Conservation (phyloP, 2,113 vertebrate species). For the Odontophorus gujanensis region DNA sequence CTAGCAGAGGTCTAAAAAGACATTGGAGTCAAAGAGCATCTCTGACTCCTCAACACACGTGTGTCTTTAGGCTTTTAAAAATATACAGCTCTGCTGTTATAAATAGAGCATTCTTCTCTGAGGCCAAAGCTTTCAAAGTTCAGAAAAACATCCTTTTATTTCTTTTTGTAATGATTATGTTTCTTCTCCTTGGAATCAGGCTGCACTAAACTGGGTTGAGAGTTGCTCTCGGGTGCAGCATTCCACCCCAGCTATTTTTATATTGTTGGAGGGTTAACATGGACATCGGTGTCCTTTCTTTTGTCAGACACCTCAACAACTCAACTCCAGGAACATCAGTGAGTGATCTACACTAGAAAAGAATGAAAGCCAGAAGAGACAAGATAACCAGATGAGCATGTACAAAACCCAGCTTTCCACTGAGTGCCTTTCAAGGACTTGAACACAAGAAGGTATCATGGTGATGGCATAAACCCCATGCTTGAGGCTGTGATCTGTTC, state of each 20-base stretch:
- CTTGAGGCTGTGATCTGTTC: neutral
- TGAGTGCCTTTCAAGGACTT: neutral
- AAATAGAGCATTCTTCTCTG: slow-evolving; percentile 54
- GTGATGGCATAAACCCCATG: rapidly evolving
- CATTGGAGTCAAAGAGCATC: slow-evolving; percentile 34
- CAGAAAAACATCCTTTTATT: slow-evolving; percentile 30
- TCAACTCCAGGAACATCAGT: neutral
- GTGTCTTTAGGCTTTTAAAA: slow-evolving; percentile 50
- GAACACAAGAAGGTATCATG: neutral
- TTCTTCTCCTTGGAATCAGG: slow-evolving; percentile 1
- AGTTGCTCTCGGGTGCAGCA: neutral
- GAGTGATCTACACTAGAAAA: neutral
- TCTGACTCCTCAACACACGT: slow-evolving; percentile 37
- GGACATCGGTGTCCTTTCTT: slow-evolving; percentile 1
- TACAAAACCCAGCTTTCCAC: neutral
- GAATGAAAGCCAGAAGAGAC: neutral
- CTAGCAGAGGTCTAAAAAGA: slow-evolving; percentile 55
- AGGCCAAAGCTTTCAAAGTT: slow-evolving; percentile 20
- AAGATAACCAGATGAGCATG: neutral
- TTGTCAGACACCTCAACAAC: neutral
- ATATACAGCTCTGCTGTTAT: slow-evolving; percentile 38
- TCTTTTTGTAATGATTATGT: neutral
- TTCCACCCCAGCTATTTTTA: neutral
- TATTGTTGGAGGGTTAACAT: neutral
- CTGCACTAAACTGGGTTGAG: neutral